Conservation (phyloP, 2,113 vertebrate species). For the Gadus chalcogrammus region DNA sequence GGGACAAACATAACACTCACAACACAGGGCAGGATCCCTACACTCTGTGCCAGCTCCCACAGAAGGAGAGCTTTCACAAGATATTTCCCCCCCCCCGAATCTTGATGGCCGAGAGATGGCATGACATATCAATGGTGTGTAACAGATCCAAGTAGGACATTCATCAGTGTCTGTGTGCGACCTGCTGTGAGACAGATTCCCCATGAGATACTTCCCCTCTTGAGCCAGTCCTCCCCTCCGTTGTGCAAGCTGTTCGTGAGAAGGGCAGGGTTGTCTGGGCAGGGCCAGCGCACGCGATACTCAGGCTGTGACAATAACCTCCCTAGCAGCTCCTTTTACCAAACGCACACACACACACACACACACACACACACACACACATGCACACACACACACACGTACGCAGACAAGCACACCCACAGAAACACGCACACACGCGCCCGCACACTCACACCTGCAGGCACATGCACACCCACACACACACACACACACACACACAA, state of each 20-base stretch:
- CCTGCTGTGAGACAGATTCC: conserved; percentile 50
- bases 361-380: background rate
- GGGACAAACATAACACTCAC: too few species aligned
- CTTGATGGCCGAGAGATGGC: conserved; percentile 25
- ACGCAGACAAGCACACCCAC: background rate
- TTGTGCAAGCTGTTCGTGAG: conserved; percentile 60
- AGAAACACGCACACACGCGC: background rate
- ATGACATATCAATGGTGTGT: conserved; percentile 43
- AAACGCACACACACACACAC: too few species aligned
- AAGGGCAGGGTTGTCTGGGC: conserved; percentile 63
- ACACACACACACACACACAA: background rate
- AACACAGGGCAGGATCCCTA: too few species aligned
- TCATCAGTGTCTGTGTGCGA: conserved; percentile 29
- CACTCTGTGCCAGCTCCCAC: too few species aligned
- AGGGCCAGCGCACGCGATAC: conserved; percentile 52
- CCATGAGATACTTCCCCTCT: conserved; percentile 44
- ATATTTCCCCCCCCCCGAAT: background rate
- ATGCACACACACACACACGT: background rate
- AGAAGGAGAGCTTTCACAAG: too few species aligned
- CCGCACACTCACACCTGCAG: too few species aligned
- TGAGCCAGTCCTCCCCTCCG: conserved; percentile 42
- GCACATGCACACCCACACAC: background rate
- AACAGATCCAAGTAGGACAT: conserved; percentile 1
- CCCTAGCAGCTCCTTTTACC: conserved; percentile 60
- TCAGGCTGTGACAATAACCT: conserved; percentile 61